Base-by-base conservation (phyloP, 2,113 vertebrate genomes). In the Marmota flaviventris region DNA sequence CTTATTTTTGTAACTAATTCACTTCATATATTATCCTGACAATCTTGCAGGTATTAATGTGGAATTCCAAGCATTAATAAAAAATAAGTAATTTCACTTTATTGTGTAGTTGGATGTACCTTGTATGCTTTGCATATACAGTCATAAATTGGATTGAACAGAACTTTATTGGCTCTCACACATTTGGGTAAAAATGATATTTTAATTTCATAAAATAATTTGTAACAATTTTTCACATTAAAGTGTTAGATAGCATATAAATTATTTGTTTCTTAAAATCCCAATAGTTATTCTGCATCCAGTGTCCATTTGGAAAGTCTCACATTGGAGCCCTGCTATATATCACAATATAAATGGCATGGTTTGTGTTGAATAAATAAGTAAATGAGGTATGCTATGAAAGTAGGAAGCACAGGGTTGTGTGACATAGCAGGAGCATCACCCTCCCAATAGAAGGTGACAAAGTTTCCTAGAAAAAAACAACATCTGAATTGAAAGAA, bases 201-300 rank as follows among this genome's bases (percentile, higher is more conserved):
- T 91, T 86, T 69, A 39, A 13, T 70, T 82, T 91, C 24, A 61
- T 42, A 85, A 95, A 61, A 78, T 91, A 48, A 56, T 67, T 51
- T 89, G 25, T 20, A 39, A 79, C 27, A 27, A 56, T 27, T 82
- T 90, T 91, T 87, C 34, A 83, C 18, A n/a, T 51, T 22, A 86
- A 76, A 32, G 61, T 61, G 6, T 29, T n/a, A 58, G 16, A 61
- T 16, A 94, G 5, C 20, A 94, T 0, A 70, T 73, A 45, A 73
- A 65, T 69, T 53, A 56, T 56, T 56, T 56, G 13, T 75, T 93
- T 84, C 58, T 82, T 67, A 39, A 69, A 69, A 51, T 3, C 11
- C 29, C 61, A 63, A 24, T 82, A 73, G 69, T 11, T 8, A 82
- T 70, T 91, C 20, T 82, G 37, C 22, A n/a, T 27, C 22, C 63